Evolutionary conservation across 1,140 invertebrate species (phyloP).

Genomic region (Metopolophium dirhodum): DNA sequence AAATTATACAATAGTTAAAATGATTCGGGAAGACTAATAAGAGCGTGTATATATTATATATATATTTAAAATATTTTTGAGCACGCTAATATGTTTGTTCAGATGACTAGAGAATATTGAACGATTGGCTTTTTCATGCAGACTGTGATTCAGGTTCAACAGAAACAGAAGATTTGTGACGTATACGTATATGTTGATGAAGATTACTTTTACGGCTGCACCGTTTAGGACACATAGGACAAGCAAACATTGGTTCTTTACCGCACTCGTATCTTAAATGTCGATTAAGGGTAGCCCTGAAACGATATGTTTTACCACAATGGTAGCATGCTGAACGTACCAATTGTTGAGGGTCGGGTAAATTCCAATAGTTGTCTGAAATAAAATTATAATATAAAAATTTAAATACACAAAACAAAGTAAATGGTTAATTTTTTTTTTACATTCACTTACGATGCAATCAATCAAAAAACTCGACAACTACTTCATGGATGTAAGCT

Average conservation of each 20-base stretch:
- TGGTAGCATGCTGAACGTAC: conserved; percentile 49
- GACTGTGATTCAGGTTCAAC: conserved; percentile 25
- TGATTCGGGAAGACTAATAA: conserved; percentile 40
- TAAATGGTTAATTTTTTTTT: neutral
- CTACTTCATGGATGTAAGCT: conserved; percentile 48
- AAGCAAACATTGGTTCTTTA: conserved; percentile 61
- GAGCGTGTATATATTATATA: neutral
- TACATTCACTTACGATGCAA: conserved; percentile 44
- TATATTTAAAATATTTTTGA: conserved; percentile 21
- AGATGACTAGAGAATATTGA: conserved; percentile 38
- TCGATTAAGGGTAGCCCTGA: conserved; percentile 61
- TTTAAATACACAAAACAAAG: neutral
- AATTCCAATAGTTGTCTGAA: conserved; percentile 52
- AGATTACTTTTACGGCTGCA: conserved; percentile 55
- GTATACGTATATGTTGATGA: conserved; percentile 53
- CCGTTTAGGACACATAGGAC: conserved; percentile 59
- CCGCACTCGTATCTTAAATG: conserved; percentile 64
- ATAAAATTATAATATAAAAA: conserved; percentile 29
- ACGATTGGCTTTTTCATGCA: neutral
- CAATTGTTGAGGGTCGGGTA: conserved; percentile 32
- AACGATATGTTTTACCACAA: conserved; percentile 55
- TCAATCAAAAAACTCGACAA: conserved; percentile 50
- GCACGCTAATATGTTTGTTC: conserved; percentile 32
- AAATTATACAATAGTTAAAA: conserved; percentile 31
- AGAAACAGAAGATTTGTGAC: conserved; percentile 41